Percentiles rank a stretch among this genome's conserved stretches.
Evolutionary conservation across 2,888 invertebrate genomes (phyloP).

Genomic region (Ischnus inquisitorius): DNA sequence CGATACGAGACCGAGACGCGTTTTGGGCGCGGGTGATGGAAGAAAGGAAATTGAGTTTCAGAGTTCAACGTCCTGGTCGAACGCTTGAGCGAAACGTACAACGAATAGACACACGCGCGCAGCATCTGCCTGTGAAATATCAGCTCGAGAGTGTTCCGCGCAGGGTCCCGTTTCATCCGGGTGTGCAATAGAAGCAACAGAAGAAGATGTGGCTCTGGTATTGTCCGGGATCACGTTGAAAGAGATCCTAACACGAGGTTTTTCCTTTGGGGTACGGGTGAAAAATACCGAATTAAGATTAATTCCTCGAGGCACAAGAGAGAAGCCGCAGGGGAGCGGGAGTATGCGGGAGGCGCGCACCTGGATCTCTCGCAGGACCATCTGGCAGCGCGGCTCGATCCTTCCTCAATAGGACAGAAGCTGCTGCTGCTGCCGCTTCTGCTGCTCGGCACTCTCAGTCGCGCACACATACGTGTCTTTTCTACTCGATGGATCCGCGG

Average conservation of each 20-base stretch:
- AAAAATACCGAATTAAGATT: conserved; percentile 64
- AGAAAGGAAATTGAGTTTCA: conserved; percentile 45
- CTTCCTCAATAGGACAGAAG: conserved; percentile 24
- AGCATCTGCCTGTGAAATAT: conserved; percentile 60
- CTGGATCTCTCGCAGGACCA: conserved; percentile 58
- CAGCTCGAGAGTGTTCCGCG: conserved; percentile 38
- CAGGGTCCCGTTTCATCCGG: conserved; percentile 57
- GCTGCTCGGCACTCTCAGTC: not conserved
- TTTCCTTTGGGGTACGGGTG: conserved; percentile 49
- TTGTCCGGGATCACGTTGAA: conserved; percentile 55
- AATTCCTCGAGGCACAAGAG: conserved; percentile 34
- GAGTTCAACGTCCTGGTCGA: conserved; percentile 60
- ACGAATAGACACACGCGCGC: conserved; percentile 17
- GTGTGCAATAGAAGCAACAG: not conserved
- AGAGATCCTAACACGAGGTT: conserved; percentile 40
- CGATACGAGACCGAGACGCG: no score
- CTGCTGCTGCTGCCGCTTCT: conserved; percentile 5
- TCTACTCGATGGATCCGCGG: not conserved
- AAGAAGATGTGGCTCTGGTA: conserved; percentile 32
- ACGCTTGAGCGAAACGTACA: conserved; percentile 22
- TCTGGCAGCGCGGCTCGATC: conserved; percentile 50
- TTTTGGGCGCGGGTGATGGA: conserved; percentile 44
- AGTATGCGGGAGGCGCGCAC: conserved; percentile 60
- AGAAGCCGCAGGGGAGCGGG: not conserved
- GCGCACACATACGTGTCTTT: not conserved